Evolutionary conservation across 2,888 invertebrate species (phyloP).

Genomic region (Eristalinus sepulchralis): DNA sequence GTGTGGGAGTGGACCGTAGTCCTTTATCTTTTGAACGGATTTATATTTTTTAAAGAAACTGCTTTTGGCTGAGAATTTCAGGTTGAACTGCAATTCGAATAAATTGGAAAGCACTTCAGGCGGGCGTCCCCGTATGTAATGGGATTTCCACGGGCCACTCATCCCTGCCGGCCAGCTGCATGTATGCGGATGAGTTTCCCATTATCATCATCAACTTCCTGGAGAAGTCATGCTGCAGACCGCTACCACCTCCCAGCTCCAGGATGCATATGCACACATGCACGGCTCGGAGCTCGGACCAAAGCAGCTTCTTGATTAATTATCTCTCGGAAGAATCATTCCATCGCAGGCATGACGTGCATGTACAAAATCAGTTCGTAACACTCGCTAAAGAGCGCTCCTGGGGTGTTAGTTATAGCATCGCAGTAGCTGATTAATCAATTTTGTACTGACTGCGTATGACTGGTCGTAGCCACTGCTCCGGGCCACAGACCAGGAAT

Average conservation of each 20-base stretch:
- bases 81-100: background rate
- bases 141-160: background rate
- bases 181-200: conserved; percentile 2
- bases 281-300: background rate
- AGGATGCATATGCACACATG: background rate
- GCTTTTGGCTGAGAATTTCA: too few relatives aligned
- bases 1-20: background rate
- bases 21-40: too few relatives aligned
- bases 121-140: conserved; percentile 5
- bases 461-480: background rate
- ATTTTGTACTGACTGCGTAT: conserved; percentile 3
- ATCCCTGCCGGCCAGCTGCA: background rate
- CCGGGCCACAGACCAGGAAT: background rate
- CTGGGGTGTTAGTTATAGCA: conserved; percentile 8
- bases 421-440: conserved; percentile 18
- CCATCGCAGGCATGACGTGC: background rate
- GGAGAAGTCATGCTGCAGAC: background rate
- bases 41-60: too few relatives aligned
- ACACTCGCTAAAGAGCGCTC: conserved; percentile 10
- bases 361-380: conserved; percentile 11
- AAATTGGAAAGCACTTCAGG: conserved; percentile 9
- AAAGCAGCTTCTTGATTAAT: conserved; percentile 10
- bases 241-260: background rate
- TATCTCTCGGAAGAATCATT: background rate
- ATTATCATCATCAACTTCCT: conserved; percentile 22